These are phyloP conservation scores for Heterohyrax brucei DNA, from an alignment of 2,797 vertebrate species.

Conservation along the genomic window DNA sequence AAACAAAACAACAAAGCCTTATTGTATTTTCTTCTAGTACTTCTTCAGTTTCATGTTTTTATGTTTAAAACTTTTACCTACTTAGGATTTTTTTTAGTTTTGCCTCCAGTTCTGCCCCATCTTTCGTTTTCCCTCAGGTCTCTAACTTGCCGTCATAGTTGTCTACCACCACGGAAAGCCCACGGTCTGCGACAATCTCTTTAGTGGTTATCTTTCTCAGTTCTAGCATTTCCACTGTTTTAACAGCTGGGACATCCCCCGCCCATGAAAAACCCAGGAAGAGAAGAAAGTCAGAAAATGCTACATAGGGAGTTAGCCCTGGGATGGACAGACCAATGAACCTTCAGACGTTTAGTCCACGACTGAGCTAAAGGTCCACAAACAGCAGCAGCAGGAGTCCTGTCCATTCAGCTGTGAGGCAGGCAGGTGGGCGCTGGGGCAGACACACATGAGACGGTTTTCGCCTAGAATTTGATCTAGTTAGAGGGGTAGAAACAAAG, in stretches of 20 bases:
- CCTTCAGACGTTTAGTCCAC: too few relatives aligned
- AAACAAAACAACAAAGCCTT: background rate
- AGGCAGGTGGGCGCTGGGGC: background rate
- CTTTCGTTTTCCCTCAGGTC: slow-evolving; percentile 13
- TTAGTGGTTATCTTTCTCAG: background rate
- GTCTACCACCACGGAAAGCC: background rate
- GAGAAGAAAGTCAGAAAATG: slow-evolving; percentile 4
- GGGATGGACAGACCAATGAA: background rate
- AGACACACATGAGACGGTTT: background rate
- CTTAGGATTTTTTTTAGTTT: background rate
- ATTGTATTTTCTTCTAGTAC: slow-evolving; percentile 4
- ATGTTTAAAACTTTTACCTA: background rate
- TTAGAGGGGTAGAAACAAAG: slow-evolving; percentile 10
- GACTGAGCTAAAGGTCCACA: background rate
- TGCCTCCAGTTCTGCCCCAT: background rate
- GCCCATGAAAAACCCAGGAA: background rate
- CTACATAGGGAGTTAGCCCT: background rate
- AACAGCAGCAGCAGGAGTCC: background rate
- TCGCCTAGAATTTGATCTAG: slow-evolving; percentile 5
- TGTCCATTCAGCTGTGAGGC: background rate
- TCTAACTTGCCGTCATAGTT: background rate
- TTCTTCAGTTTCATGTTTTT: background rate
- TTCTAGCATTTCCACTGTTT: background rate
- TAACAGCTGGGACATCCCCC: background rate
- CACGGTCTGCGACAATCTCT: slow-evolving; percentile 23